Conservation (phyloP, 2,888 invertebrate genomes). For the Nebria salina region DNA sequence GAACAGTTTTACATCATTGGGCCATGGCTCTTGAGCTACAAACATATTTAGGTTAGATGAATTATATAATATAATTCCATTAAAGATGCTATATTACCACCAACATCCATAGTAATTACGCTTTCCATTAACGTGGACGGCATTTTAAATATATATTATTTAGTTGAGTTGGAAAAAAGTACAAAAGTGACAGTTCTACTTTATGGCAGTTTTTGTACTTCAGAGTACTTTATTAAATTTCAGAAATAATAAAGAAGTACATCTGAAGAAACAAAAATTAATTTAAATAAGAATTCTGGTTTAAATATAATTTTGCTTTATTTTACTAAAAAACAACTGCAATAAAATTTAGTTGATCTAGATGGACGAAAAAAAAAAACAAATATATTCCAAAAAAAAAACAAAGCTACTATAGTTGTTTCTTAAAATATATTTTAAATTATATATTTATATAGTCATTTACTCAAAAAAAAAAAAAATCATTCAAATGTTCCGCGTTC, state of each 20-base stretch:
- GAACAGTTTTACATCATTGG: constrained; percentile 84
- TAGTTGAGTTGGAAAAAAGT: neutral
- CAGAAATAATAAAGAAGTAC: too few species aligned
- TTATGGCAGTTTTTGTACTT: neutral
- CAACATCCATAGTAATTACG: constrained; percentile 52
- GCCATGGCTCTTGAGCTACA: constrained; percentile 88
- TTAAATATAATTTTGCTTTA: neutral
- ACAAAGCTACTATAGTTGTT: too few species aligned
- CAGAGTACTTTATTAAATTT: neutral
- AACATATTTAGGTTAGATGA: constrained; percentile 49
- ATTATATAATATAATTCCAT: constrained; percentile 13
- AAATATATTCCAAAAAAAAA: too few species aligned
- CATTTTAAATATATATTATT: constrained; percentile 37
- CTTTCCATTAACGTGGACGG: constrained; percentile 41
- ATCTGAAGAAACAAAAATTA: constrained; percentile 8
- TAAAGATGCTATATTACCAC: constrained; percentile 51
- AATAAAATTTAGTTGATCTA: neutral
- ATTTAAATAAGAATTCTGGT: neutral
- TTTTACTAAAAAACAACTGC: neutral
- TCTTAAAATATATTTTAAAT: too few species aligned
- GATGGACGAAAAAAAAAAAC: too few species aligned
- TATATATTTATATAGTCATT: too few species aligned
- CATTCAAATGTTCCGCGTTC: neutral
- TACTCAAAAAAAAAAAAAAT: too few species aligned
- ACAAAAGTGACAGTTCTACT: constrained; percentile 8